Evolutionary conservation across 2,888 invertebrate genomes (phyloP).

Genomic region (Parnassius glacialis): DNA sequence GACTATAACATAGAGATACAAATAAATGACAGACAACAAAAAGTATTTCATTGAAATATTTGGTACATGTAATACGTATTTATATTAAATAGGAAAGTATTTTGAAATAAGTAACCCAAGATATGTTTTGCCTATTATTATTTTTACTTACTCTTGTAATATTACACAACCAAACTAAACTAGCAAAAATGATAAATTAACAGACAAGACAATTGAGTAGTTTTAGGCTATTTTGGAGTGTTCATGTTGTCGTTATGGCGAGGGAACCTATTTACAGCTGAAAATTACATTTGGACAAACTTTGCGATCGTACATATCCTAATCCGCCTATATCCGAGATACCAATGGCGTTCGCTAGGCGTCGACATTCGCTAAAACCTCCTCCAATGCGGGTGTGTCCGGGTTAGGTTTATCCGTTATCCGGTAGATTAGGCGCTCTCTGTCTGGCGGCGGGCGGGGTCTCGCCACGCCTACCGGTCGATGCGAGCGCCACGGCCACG

Average conservation of each 20-base stretch:
- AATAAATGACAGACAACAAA: too few species aligned
- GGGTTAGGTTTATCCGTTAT: conserved; percentile 77
- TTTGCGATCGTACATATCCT: conserved; percentile 51
- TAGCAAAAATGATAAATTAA: too few species aligned
- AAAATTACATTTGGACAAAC: conserved; percentile 5
- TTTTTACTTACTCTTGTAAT: too few species aligned
- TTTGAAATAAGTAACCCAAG: too few species aligned
- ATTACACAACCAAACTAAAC: too few species aligned
- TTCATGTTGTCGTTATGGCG: not conserved
- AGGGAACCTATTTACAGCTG: conserved; percentile 8
- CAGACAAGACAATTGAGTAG: not conserved
- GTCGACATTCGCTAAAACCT: conserved; percentile 66
- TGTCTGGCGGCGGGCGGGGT: conserved; percentile 70
- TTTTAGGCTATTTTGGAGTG: not conserved
- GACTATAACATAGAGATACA: too few species aligned
- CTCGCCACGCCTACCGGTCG: conserved; percentile 76
- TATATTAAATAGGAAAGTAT: too few species aligned
- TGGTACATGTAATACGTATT: too few species aligned
- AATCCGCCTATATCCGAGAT: conserved; percentile 70
- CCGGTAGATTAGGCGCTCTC: conserved; percentile 74
- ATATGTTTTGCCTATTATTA: too few species aligned
- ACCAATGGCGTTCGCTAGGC: conserved; percentile 72
- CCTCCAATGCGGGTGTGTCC: conserved; percentile 67
- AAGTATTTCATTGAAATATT: too few species aligned
- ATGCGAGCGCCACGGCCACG: conserved; percentile 54